Percentiles rank a stretch among this genome's conserved stretches.
These are phyloP conservation scores for Macrotus californicus DNA, from an alignment of 2,113 vertebrate genomes.

Conservation along the genomic window DNA sequence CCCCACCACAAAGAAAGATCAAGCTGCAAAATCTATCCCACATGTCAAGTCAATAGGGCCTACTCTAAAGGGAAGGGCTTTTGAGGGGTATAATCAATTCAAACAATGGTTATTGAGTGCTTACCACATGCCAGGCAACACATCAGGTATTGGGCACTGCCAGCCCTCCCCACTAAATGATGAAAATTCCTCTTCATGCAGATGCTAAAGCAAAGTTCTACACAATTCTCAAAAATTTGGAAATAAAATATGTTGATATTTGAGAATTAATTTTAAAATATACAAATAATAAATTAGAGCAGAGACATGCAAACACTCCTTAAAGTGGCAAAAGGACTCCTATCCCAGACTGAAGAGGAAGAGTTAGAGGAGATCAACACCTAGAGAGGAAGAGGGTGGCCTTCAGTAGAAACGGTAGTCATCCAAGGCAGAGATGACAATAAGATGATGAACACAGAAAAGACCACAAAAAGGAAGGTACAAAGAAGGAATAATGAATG, in stretches of 20 bases:
- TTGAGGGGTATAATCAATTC: neutral
- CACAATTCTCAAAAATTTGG: neutral
- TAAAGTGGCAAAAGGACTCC: neutral
- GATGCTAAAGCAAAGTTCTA: neutral
- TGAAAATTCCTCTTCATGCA: neutral
- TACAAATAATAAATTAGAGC: neutral
- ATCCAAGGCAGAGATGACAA: neutral
- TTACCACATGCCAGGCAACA: neutral
- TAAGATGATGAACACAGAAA: neutral
- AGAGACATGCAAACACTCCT: neutral
- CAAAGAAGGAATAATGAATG: neutral
- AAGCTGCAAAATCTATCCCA: neutral
- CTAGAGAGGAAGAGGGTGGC: neutral
- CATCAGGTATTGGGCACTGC: neutral
- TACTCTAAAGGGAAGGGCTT: neutral
- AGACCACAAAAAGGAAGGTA: neutral
- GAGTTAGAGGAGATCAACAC: neutral
- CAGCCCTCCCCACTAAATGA: neutral
- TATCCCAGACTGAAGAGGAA: neutral
- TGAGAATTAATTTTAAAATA: neutral
- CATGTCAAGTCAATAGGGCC: neutral
- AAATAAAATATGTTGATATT: neutral
- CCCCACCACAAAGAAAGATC: neutral
- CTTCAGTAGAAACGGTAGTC: neutral
- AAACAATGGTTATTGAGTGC: neutral